These are phyloP conservation scores for Schizopygopsis pylzovi DNA, from an alignment of 2,797 vertebrate genomes.

Conservation along the genomic window DNA sequence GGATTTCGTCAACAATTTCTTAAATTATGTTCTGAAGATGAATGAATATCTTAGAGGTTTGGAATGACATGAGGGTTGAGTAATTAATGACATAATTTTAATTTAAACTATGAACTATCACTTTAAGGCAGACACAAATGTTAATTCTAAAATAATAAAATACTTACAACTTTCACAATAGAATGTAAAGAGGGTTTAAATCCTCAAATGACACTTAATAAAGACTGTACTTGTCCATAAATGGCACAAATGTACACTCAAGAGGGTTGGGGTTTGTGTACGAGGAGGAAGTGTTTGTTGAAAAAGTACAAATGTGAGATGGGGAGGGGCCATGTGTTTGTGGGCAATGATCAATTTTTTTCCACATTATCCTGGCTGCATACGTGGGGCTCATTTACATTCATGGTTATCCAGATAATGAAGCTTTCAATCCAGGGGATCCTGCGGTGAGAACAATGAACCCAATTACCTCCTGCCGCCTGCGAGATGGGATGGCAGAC, in stretches of 20 bases:
- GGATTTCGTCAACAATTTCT: background rate
- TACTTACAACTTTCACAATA: background rate
- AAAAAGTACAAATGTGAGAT: slow-evolving; percentile 55
- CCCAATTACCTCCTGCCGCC: slow-evolving; percentile 87
- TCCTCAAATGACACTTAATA: background rate
- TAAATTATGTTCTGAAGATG: background rate
- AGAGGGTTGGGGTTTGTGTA: slow-evolving; percentile 3
- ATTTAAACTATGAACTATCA: background rate
- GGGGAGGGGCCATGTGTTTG: slow-evolving; percentile 69
- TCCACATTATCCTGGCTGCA: slow-evolving; percentile 78
- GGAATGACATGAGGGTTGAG: background rate
- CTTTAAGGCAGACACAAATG: background rate
- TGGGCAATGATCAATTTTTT: slow-evolving; percentile 83
- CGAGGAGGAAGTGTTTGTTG: slow-evolving; percentile 48
- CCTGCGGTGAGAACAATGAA: slow-evolving; percentile 89
- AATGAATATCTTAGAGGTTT: background rate
- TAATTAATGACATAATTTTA: background rate
- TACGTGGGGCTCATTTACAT: slow-evolving; percentile 85
- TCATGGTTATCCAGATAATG: slow-evolving; percentile 90
- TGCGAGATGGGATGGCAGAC: slow-evolving; percentile 86
- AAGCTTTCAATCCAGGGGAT: slow-evolving; percentile 86
- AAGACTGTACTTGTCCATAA: background rate
- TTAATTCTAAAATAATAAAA: background rate
- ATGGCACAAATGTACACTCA: background rate
- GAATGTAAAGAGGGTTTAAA: background rate